Base-by-base conservation (phyloP, 1,140 invertebrate species). In the Platyura marginata region DNA sequence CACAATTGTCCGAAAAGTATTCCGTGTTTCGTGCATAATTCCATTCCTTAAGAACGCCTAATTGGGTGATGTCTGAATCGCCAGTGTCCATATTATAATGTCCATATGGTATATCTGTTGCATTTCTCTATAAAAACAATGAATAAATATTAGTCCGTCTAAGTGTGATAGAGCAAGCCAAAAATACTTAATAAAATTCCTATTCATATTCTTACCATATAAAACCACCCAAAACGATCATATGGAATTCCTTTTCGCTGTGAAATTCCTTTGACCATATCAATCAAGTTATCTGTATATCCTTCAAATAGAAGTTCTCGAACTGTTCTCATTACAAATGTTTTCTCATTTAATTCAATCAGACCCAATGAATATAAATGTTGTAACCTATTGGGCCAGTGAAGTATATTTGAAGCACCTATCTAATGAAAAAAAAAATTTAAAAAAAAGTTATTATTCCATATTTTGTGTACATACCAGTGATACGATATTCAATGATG, bases 61-160 rank as follows among this genome's bases (percentile, higher is more conserved):
- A 64, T 8, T 75, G 61, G 0, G 50, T 48, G 1, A 80, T 67
- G 21, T 71, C 64, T 21, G 65, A 55, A 0, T 52, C 62, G 0
- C 80, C 81, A 0, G 79, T 83, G 21, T 69, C 72, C 57, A 86
- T 75, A 48, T 81, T 84, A 49, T 73, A 77, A 22, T 74, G 63
- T 0, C 82, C 82, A 13, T 83, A 80, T 19, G 75, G 72, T 3
- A 70, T 68, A 1, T 68, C 63, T 0, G 80, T 78, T 47, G 74
- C 78, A 48, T 87, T 88, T 56, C 77, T 76, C 74, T 85, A 53
- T n/a, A n/a, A n/a, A n/a, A n/a, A n/a, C n/a, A n/a, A n/a, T n/a
- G n/a, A n/a, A n/a, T n/a, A n/a, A n/a, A n/a, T n/a, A n/a, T n/a
- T n/a, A n/a, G n/a, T n/a, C n/a, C n/a, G n/a, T n/a, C n/a, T n/a